Conservation (phyloP, 1,140 invertebrate genomes). For the Geopemphigus sp. region DNA sequence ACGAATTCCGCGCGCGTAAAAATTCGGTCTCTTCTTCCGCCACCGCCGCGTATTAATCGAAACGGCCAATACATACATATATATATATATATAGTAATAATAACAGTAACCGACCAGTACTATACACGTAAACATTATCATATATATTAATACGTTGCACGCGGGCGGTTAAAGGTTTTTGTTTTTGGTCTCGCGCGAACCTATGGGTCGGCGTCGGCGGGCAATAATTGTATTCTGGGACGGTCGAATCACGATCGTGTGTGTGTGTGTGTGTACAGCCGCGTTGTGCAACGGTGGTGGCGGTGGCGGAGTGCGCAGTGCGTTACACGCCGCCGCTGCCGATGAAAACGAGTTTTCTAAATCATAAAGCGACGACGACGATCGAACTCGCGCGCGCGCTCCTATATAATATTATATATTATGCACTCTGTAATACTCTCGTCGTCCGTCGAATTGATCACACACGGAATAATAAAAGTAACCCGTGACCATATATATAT, state of each 20-base stretch:
- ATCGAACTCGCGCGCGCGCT: neutral
- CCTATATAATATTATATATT: slow-evolving; percentile 14
- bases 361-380: neutral
- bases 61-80: neutral
- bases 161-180: too few species aligned
- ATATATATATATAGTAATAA: neutral
- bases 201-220: neutral
- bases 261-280: too few species aligned
- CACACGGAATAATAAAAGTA: neutral
- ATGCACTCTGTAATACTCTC: too few species aligned
- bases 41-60: slow-evolving; percentile 21
- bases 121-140: neutral
- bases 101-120: slow-evolving; percentile 2
- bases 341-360: slow-evolving; percentile 40
- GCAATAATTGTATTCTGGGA: slow-evolving; percentile 40
- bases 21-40: neutral
- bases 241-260: slow-evolving; percentile 35
- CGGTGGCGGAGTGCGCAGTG: neutral
- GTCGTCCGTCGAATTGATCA: slow-evolving; percentile 36
- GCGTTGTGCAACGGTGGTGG: neutral
- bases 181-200: neutral
- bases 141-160: neutral
- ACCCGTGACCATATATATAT: neutral
- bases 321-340: neutral
- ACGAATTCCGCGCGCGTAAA: neutral